Evolutionary conservation across 2,113 vertebrate species (phyloP), one percentile per base, ranked within the genome.

Genomic region (Tychaedon coryphoeus): DNA sequence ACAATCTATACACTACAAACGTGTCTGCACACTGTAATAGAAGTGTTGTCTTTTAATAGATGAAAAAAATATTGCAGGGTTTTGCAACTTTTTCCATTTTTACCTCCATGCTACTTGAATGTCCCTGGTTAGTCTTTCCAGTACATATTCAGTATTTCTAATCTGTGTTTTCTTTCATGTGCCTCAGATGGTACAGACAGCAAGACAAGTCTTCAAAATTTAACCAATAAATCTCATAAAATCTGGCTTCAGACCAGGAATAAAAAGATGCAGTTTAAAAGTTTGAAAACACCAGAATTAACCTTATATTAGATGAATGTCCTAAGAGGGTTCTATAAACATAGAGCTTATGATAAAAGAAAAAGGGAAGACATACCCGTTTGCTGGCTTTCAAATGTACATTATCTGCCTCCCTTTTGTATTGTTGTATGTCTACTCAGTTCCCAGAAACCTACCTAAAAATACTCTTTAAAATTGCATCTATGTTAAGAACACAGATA

Each of bases 401-500:
- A 0, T 56, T 86, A 72, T 50, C 51, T 67, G 26, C 19, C 19
- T 81, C 43, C 33, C 38, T 86, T 88, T 56, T 64, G 7, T 53
- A 33, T 5, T 38, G 22, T 29, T 79, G 10, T 42, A 43, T 51
- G 19, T n/a, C 57, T 74, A 7, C 51, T 86, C 48, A 42, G 36
- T 87, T 93, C 76, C 77, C 54, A 91, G 93, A 89, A 95, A 87
- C 3, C 18, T 72, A 45, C 28, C n/a, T 81, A 88, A 96, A 91
- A 93, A 67, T 91, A 86, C 8, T 19, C 61, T 65, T 81, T 11
- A 60, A 88, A 92, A 81, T 23, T 75, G 8, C 19, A 19, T 62
- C 86, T 78, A 8, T 89, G 42, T 74, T 89, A 91, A 87, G 77
- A 61, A 25, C 16, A 69, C 5, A 40, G 45, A 61, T 6, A 91